Percentiles rank a stretch among this genome's conserved stretches.
phyloP scores from a whole-genome alignment of 2,113 vertebrate genomes.

The Prionailurus viverrinus region DNA sequence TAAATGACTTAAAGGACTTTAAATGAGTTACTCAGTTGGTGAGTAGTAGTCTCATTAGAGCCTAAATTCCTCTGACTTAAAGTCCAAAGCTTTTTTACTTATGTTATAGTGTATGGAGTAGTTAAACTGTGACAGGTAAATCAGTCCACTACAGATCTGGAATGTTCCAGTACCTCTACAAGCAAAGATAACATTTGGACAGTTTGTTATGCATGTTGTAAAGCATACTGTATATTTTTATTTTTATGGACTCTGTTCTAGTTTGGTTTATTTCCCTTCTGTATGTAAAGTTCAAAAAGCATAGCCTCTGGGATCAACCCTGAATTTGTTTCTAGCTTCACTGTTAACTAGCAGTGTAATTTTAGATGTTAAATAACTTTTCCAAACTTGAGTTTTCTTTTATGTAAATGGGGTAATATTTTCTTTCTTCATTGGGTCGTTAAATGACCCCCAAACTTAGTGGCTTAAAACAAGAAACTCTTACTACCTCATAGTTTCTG shows the following conservation, averaged over 20 bases:
- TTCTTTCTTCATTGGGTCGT: not conserved
- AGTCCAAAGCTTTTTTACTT: not conserved
- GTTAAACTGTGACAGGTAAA: not conserved
- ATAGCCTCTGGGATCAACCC: not conserved
- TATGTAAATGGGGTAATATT: not conserved
- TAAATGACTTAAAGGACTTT: slow-evolving; percentile 27
- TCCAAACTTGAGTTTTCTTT: slow-evolving; percentile 40
- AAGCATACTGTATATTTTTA: not conserved
- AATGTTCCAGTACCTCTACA: not conserved
- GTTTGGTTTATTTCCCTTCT: slow-evolving; percentile 16
- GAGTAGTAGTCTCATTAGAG: not conserved
- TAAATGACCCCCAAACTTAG: not conserved
- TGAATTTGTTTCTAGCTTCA: slow-evolving; percentile 22
- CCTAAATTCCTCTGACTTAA: not conserved
- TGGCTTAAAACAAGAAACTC: not conserved
- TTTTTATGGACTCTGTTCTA: not conserved
- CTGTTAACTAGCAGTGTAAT: not conserved
- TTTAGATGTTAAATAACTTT: slow-evolving; percentile 26
- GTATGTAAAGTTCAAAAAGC: not conserved
- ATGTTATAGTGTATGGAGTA: not conserved
- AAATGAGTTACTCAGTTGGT: not conserved
- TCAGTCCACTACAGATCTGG: not conserved
- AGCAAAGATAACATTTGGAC: not conserved
- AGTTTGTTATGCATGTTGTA: not conserved
- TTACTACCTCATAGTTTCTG: not conserved